Percentiles rank a stretch among this genome's conserved stretches.
Conservation (phyloP, 53 echinoderm and acorn worm species). For the Patiria pectinifera region DNA sequence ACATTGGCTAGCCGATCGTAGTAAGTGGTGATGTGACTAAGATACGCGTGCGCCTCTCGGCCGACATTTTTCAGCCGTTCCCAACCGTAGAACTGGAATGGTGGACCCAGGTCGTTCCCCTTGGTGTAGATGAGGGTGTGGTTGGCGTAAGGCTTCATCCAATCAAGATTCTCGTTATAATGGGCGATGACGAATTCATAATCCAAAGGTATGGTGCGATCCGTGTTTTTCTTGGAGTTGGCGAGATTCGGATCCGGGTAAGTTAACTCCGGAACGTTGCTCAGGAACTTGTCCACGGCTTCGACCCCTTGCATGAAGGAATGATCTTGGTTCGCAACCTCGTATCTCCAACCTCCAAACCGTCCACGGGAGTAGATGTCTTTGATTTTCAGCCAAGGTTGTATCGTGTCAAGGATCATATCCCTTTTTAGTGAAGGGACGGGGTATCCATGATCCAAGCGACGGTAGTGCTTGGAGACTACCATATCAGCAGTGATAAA, state of each 20-base stretch:
- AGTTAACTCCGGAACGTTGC: conserved; percentile 19
- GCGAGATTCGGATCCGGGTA: conserved; percentile 44
- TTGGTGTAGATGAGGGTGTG: conserved; percentile 28
- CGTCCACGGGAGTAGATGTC: conserved; percentile 2
- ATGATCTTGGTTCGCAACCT: conserved; percentile 65
- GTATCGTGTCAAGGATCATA: conserved; percentile 18
- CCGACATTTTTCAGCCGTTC: conserved; percentile 33
- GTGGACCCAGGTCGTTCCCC: conserved; percentile 6
- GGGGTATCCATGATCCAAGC: conserved; percentile 55
- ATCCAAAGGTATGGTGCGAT: conserved; percentile 13
- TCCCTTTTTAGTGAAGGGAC: conserved; percentile 52
- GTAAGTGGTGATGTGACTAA: conserved; percentile 22
- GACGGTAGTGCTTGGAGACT: conserved; percentile 54
- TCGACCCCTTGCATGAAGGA: conserved; percentile 62
- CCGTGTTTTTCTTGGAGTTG: conserved; percentile 43
- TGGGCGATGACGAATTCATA: conserved; percentile 20
- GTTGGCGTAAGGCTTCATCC: conserved; percentile 25
- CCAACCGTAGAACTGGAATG: conserved; percentile 28
- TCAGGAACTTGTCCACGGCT: conserved; percentile 27
- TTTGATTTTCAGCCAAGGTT: conserved; percentile 56
- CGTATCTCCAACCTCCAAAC: conserved; percentile 42
- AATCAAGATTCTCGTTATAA: conserved; percentile 32
- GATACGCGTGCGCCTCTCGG: conserved; percentile 23
- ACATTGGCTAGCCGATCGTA: conserved; percentile 29
- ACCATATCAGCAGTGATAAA: conserved; percentile 47